These are phyloP conservation scores for Bradypodion ventrale DNA, from an alignment of 2,797 vertebrate genomes.

Conservation along the genomic window DNA sequence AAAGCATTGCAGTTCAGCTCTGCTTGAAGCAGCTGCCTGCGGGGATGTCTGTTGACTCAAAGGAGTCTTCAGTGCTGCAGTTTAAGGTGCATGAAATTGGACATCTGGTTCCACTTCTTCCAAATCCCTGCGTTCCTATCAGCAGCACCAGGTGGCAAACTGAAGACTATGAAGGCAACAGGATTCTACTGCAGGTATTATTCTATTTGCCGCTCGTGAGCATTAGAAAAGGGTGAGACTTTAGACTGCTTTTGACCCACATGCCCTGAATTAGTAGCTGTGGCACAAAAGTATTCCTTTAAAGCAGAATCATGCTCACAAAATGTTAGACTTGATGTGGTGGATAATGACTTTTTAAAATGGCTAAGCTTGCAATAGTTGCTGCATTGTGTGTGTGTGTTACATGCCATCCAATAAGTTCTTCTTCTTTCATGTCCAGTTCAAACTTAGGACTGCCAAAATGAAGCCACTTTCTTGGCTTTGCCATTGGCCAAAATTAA, in stretches of 20 bases:
- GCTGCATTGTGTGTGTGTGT: too few species aligned
- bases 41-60: slow-evolving; percentile 80
- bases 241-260: too few species aligned
- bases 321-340: background rate
- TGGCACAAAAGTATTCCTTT: background rate
- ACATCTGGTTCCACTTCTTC: slow-evolving; percentile 92
- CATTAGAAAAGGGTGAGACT: too few species aligned
- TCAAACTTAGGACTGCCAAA: too few species aligned
- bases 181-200: slow-evolving; percentile 90
- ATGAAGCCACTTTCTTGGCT: too few species aligned
- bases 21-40: slow-evolving; percentile 88
- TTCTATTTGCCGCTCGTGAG: background rate
- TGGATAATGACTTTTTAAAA: background rate
- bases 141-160: slow-evolving; percentile 93
- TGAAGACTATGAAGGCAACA: slow-evolving; percentile 93
- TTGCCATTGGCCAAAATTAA: too few species aligned
- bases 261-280: background rate
- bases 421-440: too few species aligned
- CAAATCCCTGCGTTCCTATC: slow-evolving; percentile 91
- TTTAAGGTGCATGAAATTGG: slow-evolving; percentile 90
- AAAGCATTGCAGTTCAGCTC: slow-evolving; percentile 80
- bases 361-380: background rate
- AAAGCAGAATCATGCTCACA: background rate
- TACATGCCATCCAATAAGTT: too few species aligned
- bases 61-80: slow-evolving; percentile 85